A percentile compares a stretch with the other conserved stretches of the same genome.
Evolutionary conservation across 2,113 vertebrate genomes (phyloP).

Genomic region (Petrocephalus zakoni): DNA sequence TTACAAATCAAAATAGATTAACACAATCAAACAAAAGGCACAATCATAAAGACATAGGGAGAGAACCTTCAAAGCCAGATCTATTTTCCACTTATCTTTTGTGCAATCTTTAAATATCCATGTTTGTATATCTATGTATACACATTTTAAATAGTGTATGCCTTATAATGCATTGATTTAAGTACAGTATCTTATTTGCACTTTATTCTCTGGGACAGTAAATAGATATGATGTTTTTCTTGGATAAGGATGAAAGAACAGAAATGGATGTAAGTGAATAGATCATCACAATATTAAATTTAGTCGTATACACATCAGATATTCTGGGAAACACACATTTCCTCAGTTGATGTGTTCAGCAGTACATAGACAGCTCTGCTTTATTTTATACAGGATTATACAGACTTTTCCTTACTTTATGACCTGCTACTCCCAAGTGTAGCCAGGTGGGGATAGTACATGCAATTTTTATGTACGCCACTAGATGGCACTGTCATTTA

Average conservation of each 20-base stretch:
- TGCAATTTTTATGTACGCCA: no score
- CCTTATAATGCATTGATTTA: conserved; percentile 21
- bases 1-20: conserved; percentile 64
- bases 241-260: neutral
- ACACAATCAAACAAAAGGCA: conserved; percentile 72
- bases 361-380: neutral
- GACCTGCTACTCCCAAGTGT: neutral
- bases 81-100: conserved; percentile 17
- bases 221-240: neutral
- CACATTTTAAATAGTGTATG: neutral
- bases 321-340: neutral
- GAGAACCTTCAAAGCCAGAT: conserved; percentile 52
- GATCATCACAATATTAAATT: neutral
- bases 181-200: conserved; percentile 19
- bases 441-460: no score
- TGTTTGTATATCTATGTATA: conserved; percentile 32
- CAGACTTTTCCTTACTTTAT: neutral
- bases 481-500: no score
- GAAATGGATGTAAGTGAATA: neutral
- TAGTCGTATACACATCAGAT: neutral
- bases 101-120: conserved; percentile 45
- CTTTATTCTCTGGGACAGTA: neutral
- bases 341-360: neutral
- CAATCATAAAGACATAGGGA: conserved; percentile 73
- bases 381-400: neutral